phyloP scores from a whole-genome alignment of 1,140 invertebrate species.

The Sminthurinus signatus region DNA sequence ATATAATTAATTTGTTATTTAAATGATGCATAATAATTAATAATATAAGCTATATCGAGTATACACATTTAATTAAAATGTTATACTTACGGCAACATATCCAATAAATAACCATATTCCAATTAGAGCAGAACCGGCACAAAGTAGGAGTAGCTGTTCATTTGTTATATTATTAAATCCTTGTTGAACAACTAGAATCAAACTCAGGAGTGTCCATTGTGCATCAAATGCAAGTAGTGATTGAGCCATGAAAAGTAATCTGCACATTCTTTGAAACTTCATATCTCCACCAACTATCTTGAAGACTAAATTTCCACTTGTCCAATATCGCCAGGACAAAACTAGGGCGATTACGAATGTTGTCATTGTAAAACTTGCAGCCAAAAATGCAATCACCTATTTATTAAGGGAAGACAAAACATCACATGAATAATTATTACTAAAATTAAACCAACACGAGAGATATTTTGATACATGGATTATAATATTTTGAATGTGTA shows the following conservation, averaged over 20 bases:
- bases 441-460: neutral
- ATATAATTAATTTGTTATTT: neutral
- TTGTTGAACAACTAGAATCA: slow-evolving; percentile 28
- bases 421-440: neutral
- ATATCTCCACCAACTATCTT: slow-evolving; percentile 38
- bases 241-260: slow-evolving; percentile 27
- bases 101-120: slow-evolving; percentile 30
- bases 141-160: slow-evolving; percentile 23
- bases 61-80: no score
- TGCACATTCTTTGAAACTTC: slow-evolving; percentile 32
- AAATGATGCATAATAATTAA: neutral
- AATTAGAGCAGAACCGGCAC: slow-evolving; percentile 18
- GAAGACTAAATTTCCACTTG: slow-evolving; percentile 33
- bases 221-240: slow-evolving; percentile 34
- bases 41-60: no score
- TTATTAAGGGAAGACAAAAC: no score
- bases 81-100: slow-evolving; percentile 27
- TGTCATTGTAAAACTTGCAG: slow-evolving; percentile 19
- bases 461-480: no score
- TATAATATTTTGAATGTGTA: no score
- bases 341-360: slow-evolving; percentile 10
- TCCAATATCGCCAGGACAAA: slow-evolving; percentile 29
- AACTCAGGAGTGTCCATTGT: slow-evolving; percentile 24
- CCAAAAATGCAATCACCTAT: slow-evolving; percentile 27
- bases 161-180: slow-evolving; percentile 16